Evolutionary conservation across 2,888 invertebrate genomes (phyloP).

Genomic region (Nudaria mundana): DNA sequence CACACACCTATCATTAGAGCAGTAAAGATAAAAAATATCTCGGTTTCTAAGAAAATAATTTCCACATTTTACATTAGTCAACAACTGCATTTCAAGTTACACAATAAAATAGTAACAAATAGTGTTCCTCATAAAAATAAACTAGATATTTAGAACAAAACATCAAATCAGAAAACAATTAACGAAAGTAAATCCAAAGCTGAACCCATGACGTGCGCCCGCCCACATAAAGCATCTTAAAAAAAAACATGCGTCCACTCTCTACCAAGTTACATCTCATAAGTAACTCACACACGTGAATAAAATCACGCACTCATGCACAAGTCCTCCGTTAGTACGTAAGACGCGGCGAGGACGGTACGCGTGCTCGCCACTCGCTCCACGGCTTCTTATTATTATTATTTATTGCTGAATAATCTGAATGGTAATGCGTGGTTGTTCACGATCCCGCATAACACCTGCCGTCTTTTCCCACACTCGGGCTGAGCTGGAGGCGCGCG

Average conservation of each 20-base stretch:
- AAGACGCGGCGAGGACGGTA: constrained; percentile 60
- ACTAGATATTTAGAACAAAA: constrained; percentile 44
- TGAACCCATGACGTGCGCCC: constrained; percentile 71
- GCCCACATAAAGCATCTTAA: constrained; percentile 64
- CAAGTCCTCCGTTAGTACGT: constrained; percentile 66
- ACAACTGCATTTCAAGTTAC: no score
- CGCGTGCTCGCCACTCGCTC: constrained; percentile 80
- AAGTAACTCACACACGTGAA: constrained; percentile 33
- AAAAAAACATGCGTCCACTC: constrained; percentile 53
- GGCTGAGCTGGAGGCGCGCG: constrained; percentile 63
- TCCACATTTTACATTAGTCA: no score
- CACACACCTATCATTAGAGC: no score
- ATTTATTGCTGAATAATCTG: constrained; percentile 81
- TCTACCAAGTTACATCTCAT: constrained; percentile 40
- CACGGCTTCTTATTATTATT: constrained; percentile 80
- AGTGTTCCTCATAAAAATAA: constrained; percentile 50
- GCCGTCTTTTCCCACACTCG: constrained; percentile 83
- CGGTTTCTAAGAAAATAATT: no score
- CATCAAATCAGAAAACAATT: constrained; percentile 64
- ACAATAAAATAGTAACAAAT: no score
- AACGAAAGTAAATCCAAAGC: constrained; percentile 65
- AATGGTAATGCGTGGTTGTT: constrained; percentile 81
- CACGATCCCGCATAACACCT: constrained; percentile 83
- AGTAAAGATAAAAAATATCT: no score
- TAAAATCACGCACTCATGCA: constrained; percentile 49